phyloP scores from a whole-genome alignment of 92 coral and sea anemone species.

The Siderastrea radians region DNA sequence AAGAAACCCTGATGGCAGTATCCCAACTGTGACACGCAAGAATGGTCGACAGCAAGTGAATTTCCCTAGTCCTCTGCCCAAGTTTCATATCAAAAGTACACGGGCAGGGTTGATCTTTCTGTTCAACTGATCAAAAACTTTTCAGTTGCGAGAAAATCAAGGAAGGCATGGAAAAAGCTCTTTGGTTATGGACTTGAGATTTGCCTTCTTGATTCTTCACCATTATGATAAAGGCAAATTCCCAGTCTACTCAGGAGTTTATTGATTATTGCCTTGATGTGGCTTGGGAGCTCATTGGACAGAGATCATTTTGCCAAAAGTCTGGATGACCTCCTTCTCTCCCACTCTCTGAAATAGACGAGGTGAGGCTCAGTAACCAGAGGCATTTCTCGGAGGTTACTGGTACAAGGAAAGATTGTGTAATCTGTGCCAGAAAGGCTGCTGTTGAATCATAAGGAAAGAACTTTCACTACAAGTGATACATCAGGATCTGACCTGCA shows the following conservation, averaged over 20 bases:
- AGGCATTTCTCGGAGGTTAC: conserved; percentile 17
- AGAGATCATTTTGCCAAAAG: conserved; percentile 22
- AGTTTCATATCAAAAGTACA: conserved; percentile 41
- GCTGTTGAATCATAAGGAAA: conserved; percentile 12
- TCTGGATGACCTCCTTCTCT: conserved; percentile 30
- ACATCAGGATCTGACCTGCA: conserved; percentile 22
- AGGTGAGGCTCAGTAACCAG: conserved; percentile 20
- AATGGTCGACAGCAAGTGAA: conserved; percentile 19
- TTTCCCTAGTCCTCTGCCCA: conserved; percentile 43
- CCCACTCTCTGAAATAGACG: conserved; percentile 23
- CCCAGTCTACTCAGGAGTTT: conserved; percentile 5
- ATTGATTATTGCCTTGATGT: conserved; percentile 17
- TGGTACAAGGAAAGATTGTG: conserved; percentile 44
- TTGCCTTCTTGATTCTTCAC: conserved; percentile 38
- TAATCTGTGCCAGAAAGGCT: conserved; percentile 48
- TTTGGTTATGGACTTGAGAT: conserved; percentile 54
- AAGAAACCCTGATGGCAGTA: background rate
- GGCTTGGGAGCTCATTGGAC: conserved; percentile 39
- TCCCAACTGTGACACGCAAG: conserved; percentile 22
- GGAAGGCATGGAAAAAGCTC: conserved; percentile 64
- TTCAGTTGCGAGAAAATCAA: conserved; percentile 44
- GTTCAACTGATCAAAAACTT: conserved; percentile 40
- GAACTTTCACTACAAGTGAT: conserved; percentile 31
- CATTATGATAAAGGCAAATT: conserved; percentile 25
- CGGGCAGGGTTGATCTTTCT: conserved; percentile 61